A percentile compares a stretch with the other conserved stretches of the same genome.
These are phyloP conservation scores for Bujurquina vittata DNA, from an alignment of 2,113 vertebrate genomes.

Conservation along the genomic window DNA sequence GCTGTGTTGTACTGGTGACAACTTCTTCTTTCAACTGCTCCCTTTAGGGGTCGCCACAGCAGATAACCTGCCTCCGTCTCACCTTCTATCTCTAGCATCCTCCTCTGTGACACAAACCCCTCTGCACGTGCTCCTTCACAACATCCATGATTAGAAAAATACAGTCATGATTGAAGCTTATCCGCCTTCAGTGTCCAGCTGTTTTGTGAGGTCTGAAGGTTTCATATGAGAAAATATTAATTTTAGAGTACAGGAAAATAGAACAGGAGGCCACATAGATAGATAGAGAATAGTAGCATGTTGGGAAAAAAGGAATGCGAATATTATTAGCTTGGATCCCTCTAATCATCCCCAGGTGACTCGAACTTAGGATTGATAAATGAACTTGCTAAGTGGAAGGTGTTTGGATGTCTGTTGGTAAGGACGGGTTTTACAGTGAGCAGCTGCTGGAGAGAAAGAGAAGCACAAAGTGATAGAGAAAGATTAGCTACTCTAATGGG, in stretches of 20 bases:
- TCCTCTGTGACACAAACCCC: not conserved
- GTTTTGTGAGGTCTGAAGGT: constrained; percentile 42
- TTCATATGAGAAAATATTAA: constrained; percentile 48
- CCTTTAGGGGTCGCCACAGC: not conserved
- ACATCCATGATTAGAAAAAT: not conserved
- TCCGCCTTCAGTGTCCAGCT: constrained; percentile 53
- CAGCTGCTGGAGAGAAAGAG: constrained; percentile 57
- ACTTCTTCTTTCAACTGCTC: not conserved
- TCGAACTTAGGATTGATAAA: constrained; percentile 78
- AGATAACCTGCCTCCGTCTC: not conserved
- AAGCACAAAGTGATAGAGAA: constrained; percentile 52
- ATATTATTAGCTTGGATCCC: constrained; percentile 75
- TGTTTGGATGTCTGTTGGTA: constrained; percentile 37
- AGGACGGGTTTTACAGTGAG: constrained; percentile 50
- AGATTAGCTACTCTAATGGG: constrained; percentile 68
- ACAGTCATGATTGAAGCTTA: not conserved
- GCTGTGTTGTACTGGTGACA: not conserved
- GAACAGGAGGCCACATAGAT: constrained; percentile 70
- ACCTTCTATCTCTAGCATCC: not conserved
- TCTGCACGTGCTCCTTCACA: not conserved
- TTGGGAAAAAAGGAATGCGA: constrained; percentile 70
- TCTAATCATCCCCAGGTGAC: constrained; percentile 78
- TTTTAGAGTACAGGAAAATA: constrained; percentile 53
- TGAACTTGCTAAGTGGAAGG: constrained; percentile 58
- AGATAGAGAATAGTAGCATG: constrained; percentile 50